A percentile compares a stretch with the other conserved stretches of the same genome.
Evolutionary conservation across 1,140 invertebrate species (phyloP).

Genomic region (Drosophila micromelanica): DNA sequence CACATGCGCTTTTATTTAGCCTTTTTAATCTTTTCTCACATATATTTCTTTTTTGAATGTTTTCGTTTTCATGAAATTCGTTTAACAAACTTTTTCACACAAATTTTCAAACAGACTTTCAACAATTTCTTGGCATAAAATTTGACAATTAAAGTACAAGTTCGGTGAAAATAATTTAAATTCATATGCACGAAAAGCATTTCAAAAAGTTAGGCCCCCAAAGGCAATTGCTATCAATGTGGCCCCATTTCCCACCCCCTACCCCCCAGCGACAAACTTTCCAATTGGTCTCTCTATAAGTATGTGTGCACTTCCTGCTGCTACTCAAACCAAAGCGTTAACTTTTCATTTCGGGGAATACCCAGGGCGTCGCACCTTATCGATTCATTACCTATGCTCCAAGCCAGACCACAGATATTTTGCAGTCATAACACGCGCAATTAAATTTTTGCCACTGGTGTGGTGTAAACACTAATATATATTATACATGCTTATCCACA

Average conservation of each 20-base stretch:
- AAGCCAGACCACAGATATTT: constrained; percentile 35
- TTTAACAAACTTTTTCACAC: constrained; percentile 12
- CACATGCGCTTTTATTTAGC: background rate
- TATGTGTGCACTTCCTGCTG: constrained; percentile 9
- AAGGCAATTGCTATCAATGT: background rate
- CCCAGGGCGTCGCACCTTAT: constrained; percentile 23
- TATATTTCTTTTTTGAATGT: background rate
- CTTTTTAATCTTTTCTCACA: background rate
- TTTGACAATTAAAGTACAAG: constrained; percentile 27
- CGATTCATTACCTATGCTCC: constrained; percentile 36
- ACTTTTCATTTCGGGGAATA: constrained; percentile 55
- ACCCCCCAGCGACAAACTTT: no score
- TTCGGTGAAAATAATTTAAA: constrained; percentile 8
- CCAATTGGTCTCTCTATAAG: background rate
- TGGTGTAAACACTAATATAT: constrained; percentile 68
- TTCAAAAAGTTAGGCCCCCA: constrained; percentile 4
- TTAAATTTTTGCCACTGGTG: constrained; percentile 61
- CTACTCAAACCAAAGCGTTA: constrained; percentile 6
- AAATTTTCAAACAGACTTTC: constrained; percentile 21
- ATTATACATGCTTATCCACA: constrained; percentile 58
- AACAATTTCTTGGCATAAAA: constrained; percentile 21
- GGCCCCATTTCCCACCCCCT: no score
- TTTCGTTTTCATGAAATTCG: constrained; percentile 12
- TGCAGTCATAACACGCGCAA: constrained; percentile 61
- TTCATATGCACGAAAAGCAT: constrained; percentile 12